These are phyloP conservation scores for Hoplodrina ambigua DNA, from an alignment of 2,888 invertebrate genomes.

Conservation along the genomic window DNA sequence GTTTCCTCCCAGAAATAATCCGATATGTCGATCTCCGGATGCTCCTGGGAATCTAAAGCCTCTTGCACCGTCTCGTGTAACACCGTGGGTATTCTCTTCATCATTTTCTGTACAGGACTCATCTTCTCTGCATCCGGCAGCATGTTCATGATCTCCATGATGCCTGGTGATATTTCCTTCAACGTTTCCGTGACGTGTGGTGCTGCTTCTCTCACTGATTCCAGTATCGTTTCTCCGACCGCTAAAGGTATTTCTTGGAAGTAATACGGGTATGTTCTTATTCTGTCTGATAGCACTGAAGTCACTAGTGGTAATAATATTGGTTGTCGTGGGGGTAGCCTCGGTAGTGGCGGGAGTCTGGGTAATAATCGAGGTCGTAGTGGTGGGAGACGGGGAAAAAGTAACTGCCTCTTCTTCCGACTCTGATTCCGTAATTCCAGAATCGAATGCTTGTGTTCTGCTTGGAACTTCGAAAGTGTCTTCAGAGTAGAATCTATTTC, in stretches of 20 bases:
- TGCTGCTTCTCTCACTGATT: constrained; percentile 85
- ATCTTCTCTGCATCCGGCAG: constrained; percentile 79
- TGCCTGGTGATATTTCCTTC: constrained; percentile 86
- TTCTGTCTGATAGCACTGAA: constrained; percentile 84
- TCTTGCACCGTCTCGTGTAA: constrained; percentile 85
- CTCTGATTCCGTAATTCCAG: constrained; percentile 54
- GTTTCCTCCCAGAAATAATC: constrained; percentile 66
- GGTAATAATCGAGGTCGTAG: constrained; percentile 75
- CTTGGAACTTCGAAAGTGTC: constrained; percentile 68
- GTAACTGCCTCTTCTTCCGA: constrained; percentile 81
- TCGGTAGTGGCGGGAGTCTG: constrained; percentile 69
- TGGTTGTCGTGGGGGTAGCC: constrained; percentile 81
- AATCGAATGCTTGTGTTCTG: constrained; percentile 59
- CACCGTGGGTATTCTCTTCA: constrained; percentile 82
- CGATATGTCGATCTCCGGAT: constrained; percentile 72
- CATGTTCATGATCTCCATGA: constrained; percentile 85
- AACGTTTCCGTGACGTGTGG: constrained; percentile 86
- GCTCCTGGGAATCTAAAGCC: constrained; percentile 77
- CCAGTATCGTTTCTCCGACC: constrained; percentile 85
- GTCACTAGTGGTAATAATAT: constrained; percentile 84
- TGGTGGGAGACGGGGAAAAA: constrained; percentile 77
- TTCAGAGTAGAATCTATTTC: constrained; percentile 63
- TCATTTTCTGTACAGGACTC: constrained; percentile 79
- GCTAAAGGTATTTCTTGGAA: constrained; percentile 88
- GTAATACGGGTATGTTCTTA: constrained; percentile 87